These are phyloP conservation scores for Thaleichthys pacificus DNA, from an alignment of 2,797 vertebrate species.

Conservation along the genomic window DNA sequence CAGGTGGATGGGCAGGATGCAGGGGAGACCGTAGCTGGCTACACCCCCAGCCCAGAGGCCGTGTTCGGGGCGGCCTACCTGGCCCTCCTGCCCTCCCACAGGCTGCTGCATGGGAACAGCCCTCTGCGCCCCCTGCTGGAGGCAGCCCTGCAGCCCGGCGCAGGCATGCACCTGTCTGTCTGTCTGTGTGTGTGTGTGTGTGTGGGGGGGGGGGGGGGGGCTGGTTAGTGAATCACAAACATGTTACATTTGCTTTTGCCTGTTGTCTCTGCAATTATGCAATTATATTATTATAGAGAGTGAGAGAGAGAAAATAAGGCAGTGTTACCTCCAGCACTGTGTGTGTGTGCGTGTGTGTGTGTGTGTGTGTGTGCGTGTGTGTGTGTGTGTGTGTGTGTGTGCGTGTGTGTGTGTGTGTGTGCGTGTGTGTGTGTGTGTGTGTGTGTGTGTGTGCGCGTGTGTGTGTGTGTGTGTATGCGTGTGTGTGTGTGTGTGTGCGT, in stretches of 20 bases:
- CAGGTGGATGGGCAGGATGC: conserved; percentile 84
- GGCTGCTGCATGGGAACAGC: conserved; percentile 83
- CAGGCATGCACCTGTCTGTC: conserved; percentile 68
- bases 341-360: not conserved
- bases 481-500: conserved; percentile 58
- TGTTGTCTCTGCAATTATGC: too few relatives aligned
- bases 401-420: conserved; percentile 52
- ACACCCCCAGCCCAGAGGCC: conserved; percentile 85
- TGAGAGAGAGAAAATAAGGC: not conserved
- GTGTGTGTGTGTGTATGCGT: not conserved
- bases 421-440: conserved; percentile 40
- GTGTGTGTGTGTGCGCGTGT: not conserved
- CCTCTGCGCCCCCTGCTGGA: conserved; percentile 73
- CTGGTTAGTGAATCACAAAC: not conserved
- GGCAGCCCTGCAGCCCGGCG: conserved; percentile 72
- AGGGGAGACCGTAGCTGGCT: conserved; percentile 85
- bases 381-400: conserved; percentile 61
- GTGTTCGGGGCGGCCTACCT: conserved; percentile 89
- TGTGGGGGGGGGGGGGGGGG: not conserved
- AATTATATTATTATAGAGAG: not conserved
- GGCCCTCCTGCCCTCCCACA: conserved; percentile 84
- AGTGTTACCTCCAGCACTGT: not conserved
- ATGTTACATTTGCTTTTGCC: too few relatives aligned
- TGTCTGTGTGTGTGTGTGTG: not conserved
- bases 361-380: conserved; percentile 59